phyloP scores from a whole-genome alignment of 1,140 invertebrate genomes.

The Uloborus diversus region DNA sequence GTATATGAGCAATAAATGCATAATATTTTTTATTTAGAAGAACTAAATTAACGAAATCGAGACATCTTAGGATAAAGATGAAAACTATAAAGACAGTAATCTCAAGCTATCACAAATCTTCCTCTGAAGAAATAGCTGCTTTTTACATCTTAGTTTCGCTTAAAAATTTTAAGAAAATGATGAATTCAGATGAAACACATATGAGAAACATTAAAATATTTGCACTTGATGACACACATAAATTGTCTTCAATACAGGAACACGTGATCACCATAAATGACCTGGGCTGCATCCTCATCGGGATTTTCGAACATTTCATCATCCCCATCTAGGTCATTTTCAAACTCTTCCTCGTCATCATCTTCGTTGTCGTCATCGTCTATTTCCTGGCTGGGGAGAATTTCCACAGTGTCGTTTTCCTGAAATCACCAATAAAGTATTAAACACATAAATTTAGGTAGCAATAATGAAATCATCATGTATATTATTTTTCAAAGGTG shows the following conservation, averaged over 20 bases:
- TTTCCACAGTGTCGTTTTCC: not conserved
- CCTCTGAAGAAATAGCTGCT: no score
- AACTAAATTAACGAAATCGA: no score
- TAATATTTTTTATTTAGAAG: no score
- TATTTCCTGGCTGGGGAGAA: not conserved
- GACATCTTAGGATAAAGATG: no score
- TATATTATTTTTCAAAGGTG: no score
- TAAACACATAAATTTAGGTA: no score
- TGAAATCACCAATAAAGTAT: no score
- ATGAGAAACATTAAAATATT: not conserved
- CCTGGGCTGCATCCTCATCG: conserved; percentile 40
- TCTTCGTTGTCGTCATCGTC: conserved; percentile 12
- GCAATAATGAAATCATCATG: no score
- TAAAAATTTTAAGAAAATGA: not conserved
- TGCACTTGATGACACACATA: not conserved
- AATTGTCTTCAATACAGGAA: conserved; percentile 23
- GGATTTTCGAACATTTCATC: conserved; percentile 25
- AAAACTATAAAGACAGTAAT: no score
- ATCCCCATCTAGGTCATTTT: conserved; percentile 16
- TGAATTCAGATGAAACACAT: not conserved
- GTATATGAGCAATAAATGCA: no score
- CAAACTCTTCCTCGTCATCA: conserved; percentile 14
- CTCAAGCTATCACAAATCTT: no score
- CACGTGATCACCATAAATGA: conserved; percentile 44
- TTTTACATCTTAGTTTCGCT: no score